Evolutionary conservation across 1,140 invertebrate genomes (phyloP).

Genomic region (Paracyclopina nana): DNA sequence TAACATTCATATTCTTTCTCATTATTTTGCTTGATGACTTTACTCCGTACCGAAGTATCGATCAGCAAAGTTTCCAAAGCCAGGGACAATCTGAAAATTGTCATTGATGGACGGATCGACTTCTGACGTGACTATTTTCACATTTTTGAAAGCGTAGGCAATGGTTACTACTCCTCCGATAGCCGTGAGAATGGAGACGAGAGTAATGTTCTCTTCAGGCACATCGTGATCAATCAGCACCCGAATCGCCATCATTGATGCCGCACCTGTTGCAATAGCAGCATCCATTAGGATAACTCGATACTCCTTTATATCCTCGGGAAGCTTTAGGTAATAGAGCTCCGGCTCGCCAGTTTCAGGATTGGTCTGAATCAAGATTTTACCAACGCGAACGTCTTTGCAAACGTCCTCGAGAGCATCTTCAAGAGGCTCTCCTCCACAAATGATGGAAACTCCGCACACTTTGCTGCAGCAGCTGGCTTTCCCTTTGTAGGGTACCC

Average conservation of each 20-base stretch:
- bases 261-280: conserved; percentile 88
- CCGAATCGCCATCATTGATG: conserved; percentile 96
- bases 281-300: conserved; percentile 95
- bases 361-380: conserved; percentile 97
- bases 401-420: conserved; percentile 91
- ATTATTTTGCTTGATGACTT: too few relatives aligned
- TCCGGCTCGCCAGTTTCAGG: conserved; percentile 71
- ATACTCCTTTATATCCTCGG: conserved; percentile 93
- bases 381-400: conserved; percentile 91
- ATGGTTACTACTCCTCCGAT: conserved; percentile 92
- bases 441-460: conserved; percentile 89
- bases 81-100: conserved; percentile 90
- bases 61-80: conserved; percentile 97
- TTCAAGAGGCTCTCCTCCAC: conserved; percentile 93
- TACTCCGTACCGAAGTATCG: conserved; percentile 93
- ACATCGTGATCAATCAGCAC: conserved; percentile 95
- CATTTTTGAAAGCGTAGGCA: conserved; percentile 91
- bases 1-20: too few relatives aligned
- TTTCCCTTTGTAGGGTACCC: conserved; percentile 67
- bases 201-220: conserved; percentile 73
- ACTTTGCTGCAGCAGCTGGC: conserved; percentile 65
- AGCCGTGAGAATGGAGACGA: conserved; percentile 87
- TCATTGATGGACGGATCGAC: conserved; percentile 93
- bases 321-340: conserved; percentile 85
- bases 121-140: conserved; percentile 85